Evolutionary conservation across 2,797 vertebrate species (phyloP).

Genomic region (Silurus lanzhouensis): DNA sequence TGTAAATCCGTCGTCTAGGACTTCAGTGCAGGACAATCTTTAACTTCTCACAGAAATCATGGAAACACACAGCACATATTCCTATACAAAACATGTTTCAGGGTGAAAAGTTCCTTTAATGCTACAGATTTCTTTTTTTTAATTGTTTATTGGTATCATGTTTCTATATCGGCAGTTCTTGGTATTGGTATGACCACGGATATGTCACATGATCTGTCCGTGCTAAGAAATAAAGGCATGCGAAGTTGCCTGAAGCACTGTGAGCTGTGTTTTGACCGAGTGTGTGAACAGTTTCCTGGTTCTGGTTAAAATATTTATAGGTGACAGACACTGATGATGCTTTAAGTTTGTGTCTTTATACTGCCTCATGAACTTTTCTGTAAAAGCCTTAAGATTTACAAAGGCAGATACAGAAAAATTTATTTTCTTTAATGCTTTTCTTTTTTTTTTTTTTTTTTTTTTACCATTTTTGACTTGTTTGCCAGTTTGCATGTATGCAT

Average conservation of each 20-base stretch:
- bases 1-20: no score
- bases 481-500: background rate
- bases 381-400: background rate
- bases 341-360: background rate
- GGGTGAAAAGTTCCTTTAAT: background rate
- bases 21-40: no score
- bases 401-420: background rate
- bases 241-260: background rate
- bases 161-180: background rate
- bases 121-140: background rate
- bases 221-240: background rate
- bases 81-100: background rate
- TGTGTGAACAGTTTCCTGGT: background rate
- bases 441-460: no score
- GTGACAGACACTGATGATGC: background rate
- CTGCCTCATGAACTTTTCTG: background rate
- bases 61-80: background rate
- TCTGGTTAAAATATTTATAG: background rate
- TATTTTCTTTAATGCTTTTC: no score
- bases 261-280: background rate
- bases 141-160: background rate
- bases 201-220: background rate
- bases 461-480: background rate
- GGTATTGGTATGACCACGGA: background rate
- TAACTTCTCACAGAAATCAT: no score